Evolutionary conservation across 2,888 invertebrate species (phyloP), one percentile per base, ranked within the genome.

Genomic region (Erpobdella octoculata): DNA sequence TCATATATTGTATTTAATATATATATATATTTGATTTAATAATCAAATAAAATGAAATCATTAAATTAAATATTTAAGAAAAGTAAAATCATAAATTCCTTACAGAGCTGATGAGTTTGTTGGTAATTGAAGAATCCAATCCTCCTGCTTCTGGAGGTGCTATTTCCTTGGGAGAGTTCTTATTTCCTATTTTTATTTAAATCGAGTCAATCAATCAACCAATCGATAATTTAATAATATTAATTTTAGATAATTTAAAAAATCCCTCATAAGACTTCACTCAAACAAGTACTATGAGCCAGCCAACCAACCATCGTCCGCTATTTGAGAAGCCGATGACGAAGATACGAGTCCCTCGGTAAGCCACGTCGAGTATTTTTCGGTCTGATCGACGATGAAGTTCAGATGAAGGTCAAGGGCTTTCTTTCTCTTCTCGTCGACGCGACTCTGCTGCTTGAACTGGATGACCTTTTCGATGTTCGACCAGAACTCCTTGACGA

Each of bases 371-470:
- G 94, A 94, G 86, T 94, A 96, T 81, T 93, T 93, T 84, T 98
- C 97, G 0, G 97, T 96, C 85, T 94, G 93, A 84, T 95, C 96
- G 73, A 98, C 96, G 81, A 98, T 94, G 83, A 95, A 95, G 83
- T 92, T 92, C 74, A 98, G 87, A 84, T 97, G 97, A 80, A 94
- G 90, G 86, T 97, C 96, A 72, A 97, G 86, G 0, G 94, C 95
- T 81, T 91, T 90, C 82, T 95, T 93, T 74, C 94, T 88, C 82
- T 94, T 93, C 79, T 93, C 93, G 83, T 97, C 96, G 73, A 96
- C 86, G 77, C 92, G 89, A 35, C 91, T 90, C 80, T 91, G 90
- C 78, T 93, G 91, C 82, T 94, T 95, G 85, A 90, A 93, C 83
- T 95, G 93, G 59, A 96, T 93, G 74, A 90, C 89, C 87, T 96